Evolutionary conservation across 2,888 invertebrate species (phyloP), one percentile per base, ranked within the genome.

Genomic region (Oxyscelio sp.): DNA sequence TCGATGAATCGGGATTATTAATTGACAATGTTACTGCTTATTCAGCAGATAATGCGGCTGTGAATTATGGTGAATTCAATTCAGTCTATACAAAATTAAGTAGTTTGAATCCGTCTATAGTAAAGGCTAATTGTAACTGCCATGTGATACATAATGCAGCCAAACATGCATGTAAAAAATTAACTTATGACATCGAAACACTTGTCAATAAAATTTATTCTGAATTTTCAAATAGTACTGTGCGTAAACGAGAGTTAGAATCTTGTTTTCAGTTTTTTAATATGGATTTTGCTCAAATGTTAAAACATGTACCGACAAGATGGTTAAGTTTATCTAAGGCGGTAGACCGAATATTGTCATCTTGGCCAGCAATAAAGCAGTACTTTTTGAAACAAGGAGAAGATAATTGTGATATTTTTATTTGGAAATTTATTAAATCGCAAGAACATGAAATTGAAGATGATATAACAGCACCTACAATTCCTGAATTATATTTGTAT

Each of bases 321-420:
- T 81, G 81, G 68, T 38, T 81, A 1, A 74, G 81, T 38, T 74
- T 74, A 19, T 52, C 13, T 5, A 54, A 74, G 61, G 68, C 81
- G 11, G 31, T 65, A n/a, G 22, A 71, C 9, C 58, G 80, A 21
- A 15, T 78, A 31, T 19, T 71, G 31, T 73, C 22, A 50, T 50
- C 58, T 5, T 82, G 75, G 63, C 50, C 71, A 52, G 58, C 71
- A 1, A 21, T 75, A 19, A 82, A 70, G 27, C 6, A 31, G 19
- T 81, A 82, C 19, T 82, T 82, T 59, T 38, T 66, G 2, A 52
- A 52, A 15, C 45, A 74, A 68, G 68, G 73, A 13, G 8, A 74
- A 68, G 70, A 70, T 27, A 34, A 70, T 54, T 71, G 71, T 13
- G 34, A 80, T 73, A 1, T 2, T 24, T 4, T 2, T 21, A 58